phyloP scores from a whole-genome alignment of 2,113 vertebrate genomes.

The Falco punctatus region DNA sequence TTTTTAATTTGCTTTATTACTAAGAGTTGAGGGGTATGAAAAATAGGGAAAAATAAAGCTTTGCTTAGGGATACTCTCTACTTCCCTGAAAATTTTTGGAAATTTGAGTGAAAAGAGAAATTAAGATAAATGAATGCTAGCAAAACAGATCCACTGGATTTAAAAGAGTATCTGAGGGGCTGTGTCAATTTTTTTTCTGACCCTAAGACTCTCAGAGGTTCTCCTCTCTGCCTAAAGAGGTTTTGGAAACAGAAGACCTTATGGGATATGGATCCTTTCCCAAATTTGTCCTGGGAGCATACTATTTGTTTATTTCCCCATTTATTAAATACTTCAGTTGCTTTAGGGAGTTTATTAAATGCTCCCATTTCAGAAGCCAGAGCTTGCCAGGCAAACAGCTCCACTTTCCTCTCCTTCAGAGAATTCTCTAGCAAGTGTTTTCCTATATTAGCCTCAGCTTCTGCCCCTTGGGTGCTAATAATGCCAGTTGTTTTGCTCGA shows the following conservation, averaged over 20 bases:
- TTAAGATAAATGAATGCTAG: background rate
- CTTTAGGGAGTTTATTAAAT: conserved; percentile 45
- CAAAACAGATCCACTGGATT: background rate
- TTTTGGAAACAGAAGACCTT: background rate
- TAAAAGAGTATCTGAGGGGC: background rate
- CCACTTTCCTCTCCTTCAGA: conserved; percentile 5
- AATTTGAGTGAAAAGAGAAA: background rate
- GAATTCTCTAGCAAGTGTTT: conserved; percentile 52
- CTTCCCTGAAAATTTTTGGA: background rate
- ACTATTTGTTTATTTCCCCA: conserved; percentile 44
- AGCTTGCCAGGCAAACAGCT: conserved; percentile 22
- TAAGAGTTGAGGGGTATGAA: background rate
- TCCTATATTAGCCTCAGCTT: conserved; percentile 38
- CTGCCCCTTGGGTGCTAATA: conserved; percentile 36
- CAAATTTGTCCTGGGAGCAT: background rate
- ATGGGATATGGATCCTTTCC: background rate
- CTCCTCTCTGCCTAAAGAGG: background rate
- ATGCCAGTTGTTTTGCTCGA: conserved; percentile 43
- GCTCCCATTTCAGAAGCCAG: conserved; percentile 21
- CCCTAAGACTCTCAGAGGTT: background rate
- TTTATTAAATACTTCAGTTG: conserved; percentile 24
- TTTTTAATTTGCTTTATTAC: background rate
- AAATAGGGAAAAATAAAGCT: background rate
- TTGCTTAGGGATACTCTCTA: background rate
- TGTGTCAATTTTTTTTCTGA: background rate